Base-by-base conservation (phyloP, 1,140 invertebrate species). In the Drosophila mayri region DNA sequence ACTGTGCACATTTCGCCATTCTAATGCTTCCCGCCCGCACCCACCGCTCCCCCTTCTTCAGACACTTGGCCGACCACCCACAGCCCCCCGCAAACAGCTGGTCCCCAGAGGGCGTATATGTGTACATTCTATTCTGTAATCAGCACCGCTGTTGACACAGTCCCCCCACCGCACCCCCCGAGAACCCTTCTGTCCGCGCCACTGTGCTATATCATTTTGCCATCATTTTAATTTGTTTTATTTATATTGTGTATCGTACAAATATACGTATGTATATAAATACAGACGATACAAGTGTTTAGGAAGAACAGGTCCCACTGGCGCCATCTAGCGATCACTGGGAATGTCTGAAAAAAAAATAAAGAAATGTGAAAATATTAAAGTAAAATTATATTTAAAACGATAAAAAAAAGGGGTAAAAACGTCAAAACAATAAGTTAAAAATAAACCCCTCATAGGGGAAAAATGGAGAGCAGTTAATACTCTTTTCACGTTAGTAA, bases 1-100 rank as follows among this genome's bases (percentile, higher is more conserved):
- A 81, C 82, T 81, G 70, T 70, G 60, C 55, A 73, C 66, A 72
- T 71, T 76, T 58, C 35, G 50, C 70, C 44, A 74, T 37, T 63
- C 58, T 64, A 57, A 74, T 74, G 44, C 25, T 25, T 12, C 16
- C 52, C 25, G n/a, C 3, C n/a, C 40, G 22, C 22, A 0, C 0
- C 10, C 18, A 4, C 47, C 47, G 0, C 47, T 9, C 10, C 8
- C 37, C 10, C 47, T 11, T 28, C 10, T 7, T 5, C 35, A 6
- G 16, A 2, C 32, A 20, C 47, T 28, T 30, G 41, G 20, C 8
- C 11, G 18, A 22, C 43, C 22, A n/a, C n/a, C 18, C 18, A 4
- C 22, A 32, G 14, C 30, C 52, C 52, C 52, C 52, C 52, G 54
- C 54, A 41, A 41, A 57, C 54, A 57, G 54, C 54, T 57, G 54